Evolutionary conservation across 2,797 vertebrate genomes (phyloP).

Genomic region (Xerus rutilus): DNA sequence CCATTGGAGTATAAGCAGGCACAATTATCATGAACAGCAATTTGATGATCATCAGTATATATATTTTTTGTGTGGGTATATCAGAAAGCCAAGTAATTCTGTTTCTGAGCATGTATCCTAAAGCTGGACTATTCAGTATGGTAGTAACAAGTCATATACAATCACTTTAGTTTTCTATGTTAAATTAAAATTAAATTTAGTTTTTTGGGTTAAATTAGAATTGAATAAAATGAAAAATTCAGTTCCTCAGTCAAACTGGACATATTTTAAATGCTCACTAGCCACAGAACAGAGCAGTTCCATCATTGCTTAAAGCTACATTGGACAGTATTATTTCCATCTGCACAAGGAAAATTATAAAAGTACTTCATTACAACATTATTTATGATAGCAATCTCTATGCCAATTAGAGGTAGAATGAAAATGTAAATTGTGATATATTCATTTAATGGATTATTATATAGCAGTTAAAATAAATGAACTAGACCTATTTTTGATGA

Average conservation of each 20-base stretch:
- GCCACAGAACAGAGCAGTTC: neutral
- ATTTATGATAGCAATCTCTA: neutral
- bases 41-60: neutral
- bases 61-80: neutral
- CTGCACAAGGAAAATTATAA: neutral
- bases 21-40: neutral
- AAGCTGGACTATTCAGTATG: neutral
- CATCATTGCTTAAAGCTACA: neutral
- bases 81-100: neutral
- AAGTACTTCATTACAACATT: neutral
- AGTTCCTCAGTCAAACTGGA: neutral
- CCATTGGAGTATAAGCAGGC: neutral
- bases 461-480: neutral
- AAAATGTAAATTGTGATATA: neutral
- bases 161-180: neutral
- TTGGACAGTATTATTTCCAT: neutral
- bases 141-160: neutral
- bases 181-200: neutral
- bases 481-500: neutral
- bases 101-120: neutral
- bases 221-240: neutral
- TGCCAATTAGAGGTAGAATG: neutral
- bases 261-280: neutral
- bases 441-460: neutral
- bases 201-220: constrained; percentile 23